A percentile compares a stretch with the other conserved stretches of the same genome.
These are phyloP conservation scores for Cataglyphis livida DNA, from an alignment of 2,888 invertebrate genomes.

Conservation along the genomic window DNA sequence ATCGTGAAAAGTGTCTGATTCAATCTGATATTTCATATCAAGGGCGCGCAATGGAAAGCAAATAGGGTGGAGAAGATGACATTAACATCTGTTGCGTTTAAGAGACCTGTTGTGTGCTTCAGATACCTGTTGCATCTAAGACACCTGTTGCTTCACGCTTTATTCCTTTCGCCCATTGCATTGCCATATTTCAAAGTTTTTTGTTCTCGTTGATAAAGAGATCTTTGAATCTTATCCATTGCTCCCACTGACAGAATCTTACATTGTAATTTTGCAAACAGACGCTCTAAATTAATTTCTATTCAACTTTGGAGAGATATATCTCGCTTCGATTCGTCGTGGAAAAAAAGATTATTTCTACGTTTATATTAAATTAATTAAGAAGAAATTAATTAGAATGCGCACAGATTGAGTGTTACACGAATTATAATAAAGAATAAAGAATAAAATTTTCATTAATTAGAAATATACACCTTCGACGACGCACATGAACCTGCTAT, in stretches of 20 bases:
- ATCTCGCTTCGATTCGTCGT: too few species aligned
- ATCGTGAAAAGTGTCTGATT: background rate
- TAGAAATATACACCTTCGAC: background rate
- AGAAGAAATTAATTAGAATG: background rate
- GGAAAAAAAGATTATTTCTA: background rate
- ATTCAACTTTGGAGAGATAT: background rate
- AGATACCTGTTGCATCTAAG: slow-evolving; percentile 36
- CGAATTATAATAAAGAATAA: background rate
- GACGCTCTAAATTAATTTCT: background rate
- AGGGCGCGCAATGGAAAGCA: background rate
- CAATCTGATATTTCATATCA: background rate
- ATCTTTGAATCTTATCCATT: slow-evolving; percentile 70
- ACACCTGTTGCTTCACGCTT: slow-evolving; percentile 37
- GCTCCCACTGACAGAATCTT: slow-evolving; percentile 49
- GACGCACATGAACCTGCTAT: background rate
- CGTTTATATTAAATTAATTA: too few species aligned
- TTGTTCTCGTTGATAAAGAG: slow-evolving; percentile 63
- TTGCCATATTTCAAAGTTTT: slow-evolving; percentile 61
- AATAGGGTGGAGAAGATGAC: slow-evolving; percentile 38
- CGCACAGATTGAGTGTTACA: background rate
- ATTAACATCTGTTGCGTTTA: slow-evolving; percentile 41
- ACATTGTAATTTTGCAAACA: slow-evolving; percentile 11
- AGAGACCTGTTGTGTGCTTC: background rate
- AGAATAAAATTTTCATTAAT: background rate
- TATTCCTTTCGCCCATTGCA: slow-evolving; percentile 63